Evolutionary conservation across 2,888 invertebrate species (phyloP), one percentile per base, ranked within the genome.

Genomic region (Tolmerus cingulatus): DNA sequence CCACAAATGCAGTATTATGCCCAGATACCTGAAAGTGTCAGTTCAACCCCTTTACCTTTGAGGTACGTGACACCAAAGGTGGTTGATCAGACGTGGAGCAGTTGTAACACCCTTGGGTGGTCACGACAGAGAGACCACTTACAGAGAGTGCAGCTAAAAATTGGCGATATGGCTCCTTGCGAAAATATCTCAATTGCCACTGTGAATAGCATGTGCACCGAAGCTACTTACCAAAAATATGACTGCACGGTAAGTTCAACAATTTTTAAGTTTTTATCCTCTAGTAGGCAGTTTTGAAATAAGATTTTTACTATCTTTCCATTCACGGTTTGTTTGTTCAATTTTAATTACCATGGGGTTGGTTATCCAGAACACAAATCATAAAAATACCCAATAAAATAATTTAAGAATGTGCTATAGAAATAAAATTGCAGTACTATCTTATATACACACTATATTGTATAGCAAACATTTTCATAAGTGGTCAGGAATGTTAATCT

Each of bases 61-160:
- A 89, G 82, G 37, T 90, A 89, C 86, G 87, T 90, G 66, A 89
- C 89, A 34, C 37, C 88, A 16, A 87, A 89, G 8, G 86, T 89
- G 2, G 40, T 79, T 8, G 90, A 90, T 23, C 90, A 92, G 87
- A 89, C 90, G 30, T 93, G 93, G 90, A 92, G 94, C 7, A 94
- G 95, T 88, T 97, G 97, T 91, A 97, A 97, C 90, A 96, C 97
- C 0, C 93, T 97, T 43, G 97, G 97, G 19, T 97, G 97, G 97
- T 96, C 96, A 0, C 94, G 96, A 90, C 97, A 96, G 91, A 94
- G 97, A 88, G 97, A 97, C 90, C 95, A 97, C 91, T 91, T 97
- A 90, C 97, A 97, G 91, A 94, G 97, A 88, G 95, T 97, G 5
- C 97, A 97, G 91, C 94, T 97, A 16, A 95, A 95, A 89, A 94